These are phyloP conservation scores for Anarsia innoxiella DNA, from an alignment of 2,888 invertebrate species.

Conservation along the genomic window DNA sequence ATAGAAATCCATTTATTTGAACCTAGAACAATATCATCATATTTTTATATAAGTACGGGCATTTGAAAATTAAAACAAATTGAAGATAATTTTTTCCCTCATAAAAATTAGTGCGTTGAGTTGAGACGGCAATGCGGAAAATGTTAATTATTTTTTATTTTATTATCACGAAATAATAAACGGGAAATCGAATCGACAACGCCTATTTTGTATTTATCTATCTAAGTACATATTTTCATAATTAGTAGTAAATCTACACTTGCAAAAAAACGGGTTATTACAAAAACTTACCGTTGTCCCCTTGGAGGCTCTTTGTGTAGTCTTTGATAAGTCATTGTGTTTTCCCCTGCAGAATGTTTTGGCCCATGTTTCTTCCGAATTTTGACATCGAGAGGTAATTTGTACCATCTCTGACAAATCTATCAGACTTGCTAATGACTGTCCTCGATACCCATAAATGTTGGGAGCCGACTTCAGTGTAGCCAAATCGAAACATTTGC, in stretches of 20 bases:
- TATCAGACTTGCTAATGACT: constrained; percentile 78
- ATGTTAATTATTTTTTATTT: not conserved
- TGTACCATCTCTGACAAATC: constrained; percentile 72
- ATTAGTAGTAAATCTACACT: not conserved
- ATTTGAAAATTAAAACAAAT: not conserved
- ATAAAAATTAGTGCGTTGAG: not conserved
- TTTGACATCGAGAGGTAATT: constrained; percentile 72
- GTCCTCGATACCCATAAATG: constrained; percentile 81
- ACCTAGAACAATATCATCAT: constrained; percentile 53
- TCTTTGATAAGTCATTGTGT: constrained; percentile 36
- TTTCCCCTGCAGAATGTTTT: constrained; percentile 73
- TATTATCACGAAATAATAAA: not conserved
- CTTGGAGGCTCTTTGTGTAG: constrained; percentile 70
- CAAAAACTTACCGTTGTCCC: constrained; percentile 79
- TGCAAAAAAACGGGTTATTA: not conserved
- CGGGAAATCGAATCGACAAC: too few species aligned
- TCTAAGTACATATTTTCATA: not conserved
- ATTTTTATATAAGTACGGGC: too few species aligned
- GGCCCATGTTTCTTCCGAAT: constrained; percentile 67
- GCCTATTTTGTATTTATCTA: not conserved
- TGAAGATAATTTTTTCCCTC: not conserved
- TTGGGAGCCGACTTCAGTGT: constrained; percentile 69
- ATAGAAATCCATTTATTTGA: constrained; percentile 78
- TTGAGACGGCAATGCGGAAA: not conserved
- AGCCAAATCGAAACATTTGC: constrained; percentile 73